Base-by-base conservation (phyloP, 2,888 invertebrate genomes). In the Diadromus collaris region DNA sequence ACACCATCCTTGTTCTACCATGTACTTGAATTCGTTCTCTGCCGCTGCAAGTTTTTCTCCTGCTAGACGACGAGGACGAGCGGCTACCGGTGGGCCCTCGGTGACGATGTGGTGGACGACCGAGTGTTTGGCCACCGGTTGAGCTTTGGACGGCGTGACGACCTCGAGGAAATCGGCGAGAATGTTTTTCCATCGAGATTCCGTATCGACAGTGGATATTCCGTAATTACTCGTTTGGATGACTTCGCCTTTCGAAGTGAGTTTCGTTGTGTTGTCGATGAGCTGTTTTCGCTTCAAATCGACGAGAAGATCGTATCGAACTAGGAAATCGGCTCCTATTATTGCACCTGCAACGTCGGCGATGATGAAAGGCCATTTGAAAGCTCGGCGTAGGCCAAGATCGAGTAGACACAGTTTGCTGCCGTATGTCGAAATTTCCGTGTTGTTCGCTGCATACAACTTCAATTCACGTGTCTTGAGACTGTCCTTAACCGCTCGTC, bases 1-100 rank as follows among this genome's bases (percentile, higher is more conserved):
- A 44, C 88, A 89, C 29, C 19, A 32, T 0, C 90, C 91, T 46
- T 85, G 76, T 34, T 90, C 84, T 13, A 86, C 78, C 88, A 89
- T 85, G 0, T 64, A 6, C 0, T 78, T 34, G 76, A 89, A 90
- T 71, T 89, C 88, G 6, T 83, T 73, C 68, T 87, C 87, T 0
- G 87, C 88, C 6, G 83, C 83, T 2, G 16, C 10, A 5, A 63
- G 58, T 21, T 85, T 82, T 5, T 89, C 86, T 0, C 87, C 88
- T 0, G 84, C 84, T 1, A 91, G 78, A 0, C 88, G 86, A 6
- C 90, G 76, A 0, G 89, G 82, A 4, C 85, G 79, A 2, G 86
- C 85, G 51, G 79, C 80, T 6, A 88, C 85, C 0, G 90, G 89
- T 24, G 88, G 86, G 6, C 89, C 90, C 0, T 82, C 80, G 1